These are phyloP conservation scores for Hyperoplus lanceolatus DNA, from an alignment of 2,797 vertebrate species.

Conservation along the genomic window DNA sequence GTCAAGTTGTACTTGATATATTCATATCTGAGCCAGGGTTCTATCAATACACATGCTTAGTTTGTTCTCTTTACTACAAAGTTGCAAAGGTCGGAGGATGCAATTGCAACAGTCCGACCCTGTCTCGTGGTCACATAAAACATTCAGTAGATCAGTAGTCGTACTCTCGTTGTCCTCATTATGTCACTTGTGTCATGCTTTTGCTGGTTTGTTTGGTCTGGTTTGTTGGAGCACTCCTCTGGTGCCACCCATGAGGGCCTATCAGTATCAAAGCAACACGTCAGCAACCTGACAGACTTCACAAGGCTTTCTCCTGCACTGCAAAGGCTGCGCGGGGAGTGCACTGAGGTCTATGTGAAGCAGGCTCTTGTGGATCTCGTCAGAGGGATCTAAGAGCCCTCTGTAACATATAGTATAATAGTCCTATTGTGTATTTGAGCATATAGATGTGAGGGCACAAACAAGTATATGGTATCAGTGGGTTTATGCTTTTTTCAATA, in stretches of 20 bases:
- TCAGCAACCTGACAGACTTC: slow-evolving; percentile 74
- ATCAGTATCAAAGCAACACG: slow-evolving; percentile 76
- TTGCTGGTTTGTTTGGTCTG: slow-evolving; percentile 68
- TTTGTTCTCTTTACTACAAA: slow-evolving; percentile 18
- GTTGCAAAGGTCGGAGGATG: slow-evolving; percentile 23
- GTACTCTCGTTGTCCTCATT: slow-evolving; percentile 80
- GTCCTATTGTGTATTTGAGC: background rate
- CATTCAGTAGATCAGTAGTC: slow-evolving; percentile 45
- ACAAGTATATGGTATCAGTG: background rate
- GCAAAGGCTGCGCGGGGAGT: slow-evolving; percentile 37
- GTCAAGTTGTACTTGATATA: background rate
- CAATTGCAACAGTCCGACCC: slow-evolving; percentile 27
- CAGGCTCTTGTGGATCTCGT: slow-evolving; percentile 39
- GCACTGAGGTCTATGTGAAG: slow-evolving; percentile 37
- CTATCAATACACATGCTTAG: background rate
- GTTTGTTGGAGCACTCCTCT: slow-evolving; percentile 68
- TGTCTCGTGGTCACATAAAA: slow-evolving; percentile 38
- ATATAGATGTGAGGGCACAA: slow-evolving; percentile 1
- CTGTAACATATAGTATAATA: slow-evolving; percentile 19
- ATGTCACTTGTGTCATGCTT: slow-evolving; percentile 80
- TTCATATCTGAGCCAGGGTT: background rate
- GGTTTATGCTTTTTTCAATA: background rate
- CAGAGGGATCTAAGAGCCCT: slow-evolving; percentile 38
- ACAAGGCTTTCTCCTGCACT: slow-evolving; percentile 50
- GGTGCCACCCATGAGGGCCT: slow-evolving; percentile 72